Evolutionary conservation across 2,888 invertebrate genomes (phyloP), one percentile per base, ranked within the genome.

Genomic region (Mythimna loreyi): DNA sequence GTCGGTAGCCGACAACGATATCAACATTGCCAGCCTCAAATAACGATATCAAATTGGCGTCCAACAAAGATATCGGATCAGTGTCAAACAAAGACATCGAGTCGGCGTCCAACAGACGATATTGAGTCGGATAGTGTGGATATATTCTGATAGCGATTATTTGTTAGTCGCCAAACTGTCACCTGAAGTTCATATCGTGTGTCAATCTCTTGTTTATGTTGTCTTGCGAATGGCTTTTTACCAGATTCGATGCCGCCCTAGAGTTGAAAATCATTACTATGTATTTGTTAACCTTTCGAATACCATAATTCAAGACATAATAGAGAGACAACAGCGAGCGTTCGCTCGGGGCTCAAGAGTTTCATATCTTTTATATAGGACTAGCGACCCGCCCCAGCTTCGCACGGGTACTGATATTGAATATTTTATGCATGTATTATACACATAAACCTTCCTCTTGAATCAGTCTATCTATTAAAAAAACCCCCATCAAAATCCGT

Each of bases 201-300:
- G 82, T 85, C 78, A 90, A 82, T 78, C 77, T 88, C 86, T 80
- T 89, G 89, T 94, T 94, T 81, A 95, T 93, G 92, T 94, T 92
- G 92, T 91, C 95, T 75, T 94, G 94, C 3, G 95, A 95, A 84
- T 94, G 94, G 77, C 91, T 91, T 92, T 94, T 94, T 86, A 94
- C 92, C 84, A 95, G 84, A 76, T 87, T 88, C 61, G 79, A 70
- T 33, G 84, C 77, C 30, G 75, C 57, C 86, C 92, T 92, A 86
- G 75, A 85, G 87, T 62, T 64, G 85, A 66, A 72, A 84, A 85
- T 60, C 4, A 33, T 66, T 45, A 76, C 72, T 71, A 68, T 66
- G 2, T 47, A 40, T 30, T 11, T 52, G 3, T n/a, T n/a, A n/a
- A n/a, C n/a, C n/a, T n/a, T n/a, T n/a, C n/a, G n/a, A n/a, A n/a